Conservation (phyloP, 2,888 invertebrate species). For the Carcina quercana region DNA sequence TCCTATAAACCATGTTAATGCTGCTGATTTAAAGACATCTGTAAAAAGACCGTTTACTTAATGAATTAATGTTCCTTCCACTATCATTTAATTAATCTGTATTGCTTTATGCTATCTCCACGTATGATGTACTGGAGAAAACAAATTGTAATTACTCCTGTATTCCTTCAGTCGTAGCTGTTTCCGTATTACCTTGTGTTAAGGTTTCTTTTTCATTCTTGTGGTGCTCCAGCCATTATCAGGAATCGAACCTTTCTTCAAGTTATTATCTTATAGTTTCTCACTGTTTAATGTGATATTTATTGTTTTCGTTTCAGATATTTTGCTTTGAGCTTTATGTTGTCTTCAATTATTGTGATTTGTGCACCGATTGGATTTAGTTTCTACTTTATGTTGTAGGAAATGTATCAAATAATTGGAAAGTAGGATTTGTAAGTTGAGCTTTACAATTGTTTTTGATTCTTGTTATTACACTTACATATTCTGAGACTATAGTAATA, state of each 20-base stretch:
- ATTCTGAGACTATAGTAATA: no score
- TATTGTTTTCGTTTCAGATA: slow-evolving; percentile 39
- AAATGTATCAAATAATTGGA: no score
- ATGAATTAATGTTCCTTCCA: slow-evolving; percentile 38
- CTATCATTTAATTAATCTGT: slow-evolving; percentile 58
- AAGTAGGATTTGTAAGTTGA: no score
- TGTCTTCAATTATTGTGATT: slow-evolving; percentile 12
- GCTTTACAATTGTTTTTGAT: no score
- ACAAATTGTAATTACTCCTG: slow-evolving; percentile 41
- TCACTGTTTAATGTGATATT: slow-evolving; percentile 35
- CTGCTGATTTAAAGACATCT: slow-evolving; percentile 26
- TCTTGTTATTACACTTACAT: no score
- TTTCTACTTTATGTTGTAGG: background rate
- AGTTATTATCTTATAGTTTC: slow-evolving; percentile 26
- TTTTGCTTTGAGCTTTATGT: slow-evolving; percentile 25
- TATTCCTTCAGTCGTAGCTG: slow-evolving; percentile 12
- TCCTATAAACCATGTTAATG: slow-evolving; percentile 19
- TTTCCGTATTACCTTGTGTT: slow-evolving; percentile 13
- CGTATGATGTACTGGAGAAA: slow-evolving; percentile 37
- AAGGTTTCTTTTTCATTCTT: slow-evolving; percentile 15
- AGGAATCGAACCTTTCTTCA: slow-evolving; percentile 37
- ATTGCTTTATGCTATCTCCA: slow-evolving; percentile 37
- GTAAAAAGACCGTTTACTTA: slow-evolving; percentile 32
- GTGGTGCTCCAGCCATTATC: slow-evolving; percentile 21
- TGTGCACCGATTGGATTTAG: slow-evolving; percentile 11